Evolutionary conservation across 37 sponge, comb jelly and placozoan genomes (phyloP).

Genomic region (Bolinopsis microptera): DNA sequence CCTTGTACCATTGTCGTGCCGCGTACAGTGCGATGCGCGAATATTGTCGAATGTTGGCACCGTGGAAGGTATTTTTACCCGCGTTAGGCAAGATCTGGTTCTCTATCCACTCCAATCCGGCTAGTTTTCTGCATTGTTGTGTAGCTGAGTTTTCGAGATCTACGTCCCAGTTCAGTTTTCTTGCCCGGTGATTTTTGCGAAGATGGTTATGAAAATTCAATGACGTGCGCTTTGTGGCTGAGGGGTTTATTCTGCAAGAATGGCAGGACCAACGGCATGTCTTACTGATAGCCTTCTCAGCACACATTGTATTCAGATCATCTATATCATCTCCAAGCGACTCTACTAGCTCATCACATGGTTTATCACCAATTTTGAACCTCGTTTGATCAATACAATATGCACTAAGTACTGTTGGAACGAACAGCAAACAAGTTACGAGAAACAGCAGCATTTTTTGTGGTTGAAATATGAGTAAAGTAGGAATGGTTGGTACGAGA

Average conservation of each 20-base stretch:
- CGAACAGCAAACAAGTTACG: no score
- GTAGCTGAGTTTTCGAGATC: neutral
- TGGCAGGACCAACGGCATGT: neutral
- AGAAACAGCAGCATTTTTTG: no score
- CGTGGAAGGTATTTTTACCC: neutral
- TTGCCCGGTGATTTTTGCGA: neutral
- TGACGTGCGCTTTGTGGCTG: neutral
- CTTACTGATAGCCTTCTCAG: neutral
- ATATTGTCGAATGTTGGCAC: neutral
- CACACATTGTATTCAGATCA: neutral
- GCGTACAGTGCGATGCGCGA: neutral
- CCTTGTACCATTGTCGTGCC: neutral
- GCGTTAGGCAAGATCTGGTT: neutral
- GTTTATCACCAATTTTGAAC: neutral
- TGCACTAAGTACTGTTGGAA: no score
- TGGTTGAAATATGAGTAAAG: no score
- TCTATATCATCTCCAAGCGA: neutral
- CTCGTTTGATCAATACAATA: neutral
- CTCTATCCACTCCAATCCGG: neutral
- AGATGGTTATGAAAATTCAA: neutral
- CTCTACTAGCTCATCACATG: neutral
- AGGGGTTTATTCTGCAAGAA: neutral
- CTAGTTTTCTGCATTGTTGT: neutral
- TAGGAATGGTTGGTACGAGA: no score
- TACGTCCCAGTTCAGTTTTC: neutral